Evolutionary conservation across 2,113 vertebrate species (phyloP).

Genomic region (Dolichotis patagonum): DNA sequence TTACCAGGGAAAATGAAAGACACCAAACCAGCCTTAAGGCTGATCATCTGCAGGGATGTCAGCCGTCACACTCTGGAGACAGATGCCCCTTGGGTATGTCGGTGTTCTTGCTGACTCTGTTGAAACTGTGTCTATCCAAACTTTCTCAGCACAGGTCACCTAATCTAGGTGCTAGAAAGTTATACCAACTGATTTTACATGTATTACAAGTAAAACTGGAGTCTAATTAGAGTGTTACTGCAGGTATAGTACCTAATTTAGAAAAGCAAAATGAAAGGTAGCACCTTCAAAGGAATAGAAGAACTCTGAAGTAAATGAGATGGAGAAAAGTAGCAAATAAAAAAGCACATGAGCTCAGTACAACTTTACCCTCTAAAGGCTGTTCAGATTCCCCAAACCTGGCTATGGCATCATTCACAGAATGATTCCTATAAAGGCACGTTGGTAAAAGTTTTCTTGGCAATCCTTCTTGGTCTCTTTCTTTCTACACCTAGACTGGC

Average conservation of each 20-base stretch:
- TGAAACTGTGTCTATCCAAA: constrained; percentile 9
- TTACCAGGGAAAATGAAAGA: constrained; percentile 23
- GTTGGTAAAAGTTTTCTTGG: constrained; percentile 54
- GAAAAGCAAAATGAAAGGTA: constrained; percentile 59
- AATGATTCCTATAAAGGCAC: neutral
- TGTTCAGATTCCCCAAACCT: neutral
- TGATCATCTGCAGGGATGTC: neutral
- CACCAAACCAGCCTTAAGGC: neutral
- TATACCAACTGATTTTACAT: constrained; percentile 1
- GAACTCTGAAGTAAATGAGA: constrained; percentile 47
- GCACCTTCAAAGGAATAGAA: neutral
- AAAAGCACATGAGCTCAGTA: constrained; percentile 20
- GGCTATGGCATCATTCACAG: neutral
- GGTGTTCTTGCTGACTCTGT: constrained; percentile 23
- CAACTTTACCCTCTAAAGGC: neutral
- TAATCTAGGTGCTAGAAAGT: neutral
- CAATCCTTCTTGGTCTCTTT: constrained; percentile 4
- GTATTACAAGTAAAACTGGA: neutral
- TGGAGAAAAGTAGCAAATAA: neutral
- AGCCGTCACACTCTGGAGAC: constrained; percentile 44
- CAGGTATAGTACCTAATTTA: neutral
- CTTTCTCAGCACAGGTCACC: neutral
- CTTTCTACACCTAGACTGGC: constrained; percentile 10
- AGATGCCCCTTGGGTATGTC: neutral
- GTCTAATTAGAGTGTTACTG: constrained; percentile 50